Evolutionary conservation across 1,140 invertebrate genomes (phyloP), one percentile per base, ranked within the genome.

Genomic region (Eupeodes corollae): DNA sequence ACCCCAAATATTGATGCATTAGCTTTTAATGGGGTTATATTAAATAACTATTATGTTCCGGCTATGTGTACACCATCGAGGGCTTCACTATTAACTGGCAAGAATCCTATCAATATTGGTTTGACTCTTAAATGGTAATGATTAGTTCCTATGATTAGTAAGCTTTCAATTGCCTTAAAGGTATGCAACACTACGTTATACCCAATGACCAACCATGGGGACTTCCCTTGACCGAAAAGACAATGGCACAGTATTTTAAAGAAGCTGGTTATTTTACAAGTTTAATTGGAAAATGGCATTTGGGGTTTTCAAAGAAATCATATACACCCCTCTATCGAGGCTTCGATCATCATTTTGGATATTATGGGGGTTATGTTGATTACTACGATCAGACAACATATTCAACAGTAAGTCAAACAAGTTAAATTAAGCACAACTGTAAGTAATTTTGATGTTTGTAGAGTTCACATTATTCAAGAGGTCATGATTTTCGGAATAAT

Each of bases 251-350:
- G 66, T 78, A 83, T 56, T 71, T 95, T 19, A 79, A 79, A 58
- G 72, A 80, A 35, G 59, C 77, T 1, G 89, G 88, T 0, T 95
- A 94, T 62, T 67, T 68, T 6, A 91, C 87, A 0, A 82, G 86
- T 63, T 75, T 86, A 12, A 75, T 94, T 15, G 91, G 91, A 12
- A 94, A 95, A 72, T 93, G 90, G 90, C 89, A 92, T 59, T 70
- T 89, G 42, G 88, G 88, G 2, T 81, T 75, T 55, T 79, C 76
- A 48, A 74, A 75, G 26, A 74, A 70, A 16, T 77, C 79, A 46
- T 88, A 83, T 57, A 83, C 86, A 6, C 89, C 90, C 1, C 82
- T 78, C 0, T 74, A 70, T 35, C 73, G 89, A 18, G 89, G 89
- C 9, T 93, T 92, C 58, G 82, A 90, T 51, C 75, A 77, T 1